Evolutionary conservation across 2,113 vertebrate genomes (phyloP).

Genomic region (Strix uralensis): DNA sequence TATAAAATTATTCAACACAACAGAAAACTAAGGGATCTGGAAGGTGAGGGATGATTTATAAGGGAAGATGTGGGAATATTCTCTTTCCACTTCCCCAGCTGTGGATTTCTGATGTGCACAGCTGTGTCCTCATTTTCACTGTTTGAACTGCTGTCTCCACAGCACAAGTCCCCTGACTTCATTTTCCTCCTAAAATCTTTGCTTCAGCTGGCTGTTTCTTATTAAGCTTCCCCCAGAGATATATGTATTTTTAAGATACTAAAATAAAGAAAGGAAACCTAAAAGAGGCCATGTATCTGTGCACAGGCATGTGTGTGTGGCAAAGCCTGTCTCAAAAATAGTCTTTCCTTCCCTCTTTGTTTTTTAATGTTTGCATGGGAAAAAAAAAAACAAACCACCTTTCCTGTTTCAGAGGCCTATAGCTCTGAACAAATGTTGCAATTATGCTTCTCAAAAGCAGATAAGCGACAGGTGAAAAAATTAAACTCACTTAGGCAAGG

Average conservation of each 20-base stretch:
- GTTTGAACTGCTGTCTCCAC: constrained; percentile 23
- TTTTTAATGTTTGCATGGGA: constrained; percentile 40
- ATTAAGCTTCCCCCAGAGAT: constrained; percentile 24
- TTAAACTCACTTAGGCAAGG: constrained; percentile 55
- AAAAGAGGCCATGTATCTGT: not conserved
- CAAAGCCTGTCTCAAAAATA: not conserved
- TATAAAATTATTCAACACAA: constrained; percentile 18
- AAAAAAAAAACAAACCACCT: not conserved
- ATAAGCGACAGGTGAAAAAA: constrained; percentile 61
- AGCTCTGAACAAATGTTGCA: constrained; percentile 59
- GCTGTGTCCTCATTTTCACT: constrained; percentile 40
- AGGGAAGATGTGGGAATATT: constrained; percentile 33
- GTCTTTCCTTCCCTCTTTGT: not conserved
- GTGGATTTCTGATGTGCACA: constrained; percentile 52
- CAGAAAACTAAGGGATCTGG: constrained; percentile 29
- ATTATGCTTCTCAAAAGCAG: constrained; percentile 58
- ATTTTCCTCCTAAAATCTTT: constrained; percentile 20
- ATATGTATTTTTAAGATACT: constrained; percentile 38
- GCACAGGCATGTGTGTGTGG: not conserved
- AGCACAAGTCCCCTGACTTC: not conserved
- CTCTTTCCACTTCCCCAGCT: constrained; percentile 26
- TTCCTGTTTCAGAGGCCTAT: constrained; percentile 32
- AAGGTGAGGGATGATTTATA: constrained; percentile 41
- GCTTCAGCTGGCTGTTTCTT: constrained; percentile 24
- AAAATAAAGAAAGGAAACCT: constrained; percentile 4